Evolutionary conservation across 2,797 vertebrate genomes (phyloP).

Genomic region (Carduelis carduelis): DNA sequence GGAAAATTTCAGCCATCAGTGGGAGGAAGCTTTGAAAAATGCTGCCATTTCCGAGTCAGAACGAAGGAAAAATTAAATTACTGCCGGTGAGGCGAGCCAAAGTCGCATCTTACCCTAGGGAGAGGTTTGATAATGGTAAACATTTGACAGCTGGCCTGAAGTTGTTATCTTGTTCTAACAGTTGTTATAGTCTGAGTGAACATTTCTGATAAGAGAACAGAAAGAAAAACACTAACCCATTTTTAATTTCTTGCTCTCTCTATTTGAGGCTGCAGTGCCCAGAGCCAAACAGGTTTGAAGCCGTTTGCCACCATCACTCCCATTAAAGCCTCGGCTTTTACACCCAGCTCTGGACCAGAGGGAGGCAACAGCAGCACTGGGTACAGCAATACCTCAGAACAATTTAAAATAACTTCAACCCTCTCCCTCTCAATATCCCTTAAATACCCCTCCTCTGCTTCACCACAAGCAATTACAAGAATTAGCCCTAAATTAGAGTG

Average conservation of each 20-base stretch:
- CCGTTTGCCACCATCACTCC: slow-evolving; percentile 30
- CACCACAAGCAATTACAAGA: not conserved
- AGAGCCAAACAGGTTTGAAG: slow-evolving; percentile 66
- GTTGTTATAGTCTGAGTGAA: slow-evolving; percentile 81
- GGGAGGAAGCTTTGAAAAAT: slow-evolving; percentile 82
- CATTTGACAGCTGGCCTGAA: slow-evolving; percentile 85
- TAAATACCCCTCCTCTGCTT: not conserved
- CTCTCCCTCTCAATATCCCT: not conserved
- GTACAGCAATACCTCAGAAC: not conserved
- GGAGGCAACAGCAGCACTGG: not conserved
- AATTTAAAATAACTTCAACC: not conserved
- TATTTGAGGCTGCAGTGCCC: slow-evolving; percentile 51
- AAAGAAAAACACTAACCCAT: slow-evolving; percentile 69
- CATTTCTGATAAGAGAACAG: slow-evolving; percentile 80
- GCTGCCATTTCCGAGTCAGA: slow-evolving; percentile 83
- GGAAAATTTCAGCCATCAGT: slow-evolving; percentile 82
- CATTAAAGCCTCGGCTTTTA: not conserved
- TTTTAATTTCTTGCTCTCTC: slow-evolving; percentile 70
- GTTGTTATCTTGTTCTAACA: slow-evolving; percentile 82
- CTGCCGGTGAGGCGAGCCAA: slow-evolving; percentile 82
- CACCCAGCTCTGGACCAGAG: not conserved
- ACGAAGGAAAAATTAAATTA: slow-evolving; percentile 85
- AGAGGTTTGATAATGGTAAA: slow-evolving; percentile 84
- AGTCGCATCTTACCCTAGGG: slow-evolving; percentile 81
- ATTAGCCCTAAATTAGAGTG: not conserved